Conservation (phyloP, 1,140 invertebrate genomes). For the Drosophila ercepeae region DNA sequence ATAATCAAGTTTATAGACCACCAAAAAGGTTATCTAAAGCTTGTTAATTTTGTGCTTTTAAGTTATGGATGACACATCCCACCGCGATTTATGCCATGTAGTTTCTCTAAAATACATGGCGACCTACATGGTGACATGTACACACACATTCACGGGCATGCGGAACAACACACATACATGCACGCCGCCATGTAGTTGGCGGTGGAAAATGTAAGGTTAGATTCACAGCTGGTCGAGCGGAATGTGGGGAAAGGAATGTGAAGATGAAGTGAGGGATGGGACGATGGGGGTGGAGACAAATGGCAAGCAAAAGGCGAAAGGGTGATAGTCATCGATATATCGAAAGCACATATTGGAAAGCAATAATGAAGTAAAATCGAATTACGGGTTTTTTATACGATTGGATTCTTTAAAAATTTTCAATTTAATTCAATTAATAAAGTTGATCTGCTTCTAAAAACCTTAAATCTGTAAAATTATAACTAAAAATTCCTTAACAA, state of each 20-base stretch:
- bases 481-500: too few relatives aligned
- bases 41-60: background rate
- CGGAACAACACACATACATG: constrained; percentile 34
- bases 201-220: constrained; percentile 61
- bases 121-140: constrained; percentile 47
- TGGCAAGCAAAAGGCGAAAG: constrained; percentile 45
- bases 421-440: too few relatives aligned
- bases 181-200: constrained; percentile 56
- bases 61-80: constrained; percentile 26
- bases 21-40: background rate
- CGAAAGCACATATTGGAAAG: constrained; percentile 1
- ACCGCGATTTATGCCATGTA: constrained; percentile 55
- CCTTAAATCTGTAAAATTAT: background rate
- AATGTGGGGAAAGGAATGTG: constrained; percentile 7
- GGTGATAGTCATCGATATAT: constrained; percentile 11
- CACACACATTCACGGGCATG: constrained; percentile 18
- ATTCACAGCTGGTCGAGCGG: constrained; percentile 38
- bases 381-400: too few relatives aligned
- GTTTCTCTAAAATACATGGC: constrained; percentile 49
- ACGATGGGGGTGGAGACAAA: constrained; percentile 24
- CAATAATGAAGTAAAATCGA: background rate
- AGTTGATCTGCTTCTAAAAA: background rate
- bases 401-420: too few relatives aligned
- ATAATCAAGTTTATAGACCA: background rate
- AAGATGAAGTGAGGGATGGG: constrained; percentile 20